Base-by-base conservation (phyloP, 2,888 invertebrate species). In the Macaria liturata region DNA sequence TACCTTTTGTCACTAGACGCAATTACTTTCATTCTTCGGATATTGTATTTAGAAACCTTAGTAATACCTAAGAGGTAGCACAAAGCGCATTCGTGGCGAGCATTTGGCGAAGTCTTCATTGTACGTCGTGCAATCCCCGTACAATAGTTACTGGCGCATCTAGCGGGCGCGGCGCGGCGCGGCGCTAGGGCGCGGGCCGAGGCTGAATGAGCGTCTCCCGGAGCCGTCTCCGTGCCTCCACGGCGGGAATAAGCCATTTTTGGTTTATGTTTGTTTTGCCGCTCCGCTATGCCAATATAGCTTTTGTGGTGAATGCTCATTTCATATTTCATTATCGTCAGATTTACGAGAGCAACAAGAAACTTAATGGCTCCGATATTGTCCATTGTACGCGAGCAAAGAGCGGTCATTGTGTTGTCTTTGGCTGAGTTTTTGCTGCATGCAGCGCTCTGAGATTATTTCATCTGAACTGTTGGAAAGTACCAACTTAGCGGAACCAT, bases 311-410 rank as follows among this genome's bases (percentile, higher is more conserved):
- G 76, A 80, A 72, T 76, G 78, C 71, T 81, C 78, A 78, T 82
- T 81, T 81, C 76, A 75, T 70, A 72, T 75, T 83, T 83, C 77
- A 83, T 86, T 82, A 85, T 76, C 69, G 75, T 81, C 74, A 80
- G 77, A 80, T 82, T 73, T 75, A 72, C 75, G 68, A 66, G 69
- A 67, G 70, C 60, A 69, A 59, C 62, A 66, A 68, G 68, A 69
- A 67, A 60, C 47, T 53, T 55, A 56, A 54, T 46, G 39, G 42
- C 46, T 32, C 5, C 40, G 42, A 57, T 64, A 61, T 62, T 56
- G 60, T 58, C 39, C 54, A 34, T 7, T 37, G 44, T 9, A 9
- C 4, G 4, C 7, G 7, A 3, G 43, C 30, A 7, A 20, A 4
- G 39, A 8, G 42, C 42, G 42, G 42, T 42, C 42, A 42, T 46